phyloP scores from a whole-genome alignment of 2,113 vertebrate species.

The Leptocoma aspasia region DNA sequence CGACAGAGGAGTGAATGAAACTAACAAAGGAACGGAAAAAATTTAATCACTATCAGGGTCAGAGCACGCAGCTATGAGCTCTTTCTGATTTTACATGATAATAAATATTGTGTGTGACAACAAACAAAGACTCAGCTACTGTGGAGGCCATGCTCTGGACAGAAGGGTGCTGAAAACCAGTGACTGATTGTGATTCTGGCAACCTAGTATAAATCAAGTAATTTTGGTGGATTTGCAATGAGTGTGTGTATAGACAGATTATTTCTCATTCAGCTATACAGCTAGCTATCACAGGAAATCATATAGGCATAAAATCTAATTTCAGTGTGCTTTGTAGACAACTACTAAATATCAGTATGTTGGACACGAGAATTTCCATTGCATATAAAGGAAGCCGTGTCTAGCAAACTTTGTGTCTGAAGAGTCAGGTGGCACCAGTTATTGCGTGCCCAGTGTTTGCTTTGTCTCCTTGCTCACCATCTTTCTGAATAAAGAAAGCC shows the following conservation, averaged over 20 bases:
- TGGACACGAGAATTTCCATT: not conserved
- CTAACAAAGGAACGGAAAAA: not conserved
- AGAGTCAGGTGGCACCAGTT: not conserved
- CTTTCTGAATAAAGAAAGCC: not conserved
- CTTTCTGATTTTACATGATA: not conserved
- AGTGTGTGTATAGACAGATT: not conserved
- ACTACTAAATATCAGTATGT: not conserved
- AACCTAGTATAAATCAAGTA: not conserved
- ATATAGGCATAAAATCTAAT: not conserved
- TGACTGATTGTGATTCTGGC: not conserved
- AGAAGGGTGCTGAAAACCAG: not conserved
- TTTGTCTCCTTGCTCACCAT: not conserved
- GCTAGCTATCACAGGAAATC: not conserved
- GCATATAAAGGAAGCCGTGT: rapidly evolving
- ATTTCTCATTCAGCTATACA: not conserved
- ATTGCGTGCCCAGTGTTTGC: not conserved
- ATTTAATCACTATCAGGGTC: not conserved
- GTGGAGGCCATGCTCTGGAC: not conserved
- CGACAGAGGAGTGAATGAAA: not conserved
- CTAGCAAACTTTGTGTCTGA: not conserved
- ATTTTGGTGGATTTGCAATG: not conserved
- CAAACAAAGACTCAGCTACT: not conserved
- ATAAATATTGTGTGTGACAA: not conserved
- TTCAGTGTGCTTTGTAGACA: not conserved
- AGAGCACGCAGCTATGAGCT: not conserved